Evolutionary conservation across 2,113 vertebrate genomes (phyloP), one percentile per base, ranked within the genome.

Genomic region (Aviceda subcristata): DNA sequence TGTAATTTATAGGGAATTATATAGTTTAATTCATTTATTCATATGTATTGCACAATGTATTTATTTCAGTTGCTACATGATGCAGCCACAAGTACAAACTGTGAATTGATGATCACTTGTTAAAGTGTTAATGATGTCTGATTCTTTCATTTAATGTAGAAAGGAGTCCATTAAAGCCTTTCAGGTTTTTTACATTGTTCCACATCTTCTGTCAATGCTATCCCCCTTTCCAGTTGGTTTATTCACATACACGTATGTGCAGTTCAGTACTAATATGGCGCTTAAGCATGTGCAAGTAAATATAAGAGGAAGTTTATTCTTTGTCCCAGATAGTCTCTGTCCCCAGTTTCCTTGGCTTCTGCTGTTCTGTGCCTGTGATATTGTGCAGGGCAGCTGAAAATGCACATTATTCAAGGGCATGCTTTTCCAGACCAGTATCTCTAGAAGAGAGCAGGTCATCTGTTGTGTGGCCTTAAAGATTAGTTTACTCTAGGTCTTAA

Each of bases 191-290:
- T 36, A 36, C 8, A 3, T 46, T 51, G 32, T 48, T 86, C 30
- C 27, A 15, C 15, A 10, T 64, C 14, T 32, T 80, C 15, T 81
- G 59, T 57, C 66, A 77, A 7, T 53, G 20, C 19, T 56, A 0
- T 15, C 18, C 24, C 12, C 80, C 36, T 63, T 29, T 12, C 22
- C 8, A 5, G 8, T 9, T 71, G 41, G 6, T 67, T 93, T 92
- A 55, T 81, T 78, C 60, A 41, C 20, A 1, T 38, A 22, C 0
- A 1, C 10, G 0, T 22, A 14, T 21, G 8, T 63, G 22, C 45
- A 19, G 15, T 62, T 81, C 22, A 18, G 12, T 62, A 12, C 24
- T 62, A 57, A 27, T 48, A 60, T 1, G 7, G 10, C 21, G 8
- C 29, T 89, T 81, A 46, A 90, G 11, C 12, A n/a, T 10, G 6